Conservation (phyloP, 2,113 vertebrate genomes). For the Noctilio leporinus region DNA sequence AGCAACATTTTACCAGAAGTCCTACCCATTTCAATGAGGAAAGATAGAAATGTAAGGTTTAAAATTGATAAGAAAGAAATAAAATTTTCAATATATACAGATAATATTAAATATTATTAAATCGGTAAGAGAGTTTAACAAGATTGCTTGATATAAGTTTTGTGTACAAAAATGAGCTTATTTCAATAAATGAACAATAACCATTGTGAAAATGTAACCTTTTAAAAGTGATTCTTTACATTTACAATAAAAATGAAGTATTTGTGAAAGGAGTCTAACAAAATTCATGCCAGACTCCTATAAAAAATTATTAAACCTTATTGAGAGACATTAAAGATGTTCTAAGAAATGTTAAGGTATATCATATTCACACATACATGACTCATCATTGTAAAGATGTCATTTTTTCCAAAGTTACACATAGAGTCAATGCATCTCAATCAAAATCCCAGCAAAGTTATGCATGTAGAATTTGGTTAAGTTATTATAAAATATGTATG, state of each 20-base stretch:
- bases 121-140: not conserved
- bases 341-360: not conserved
- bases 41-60: not conserved
- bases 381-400: not conserved
- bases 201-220: not conserved
- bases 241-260: not conserved
- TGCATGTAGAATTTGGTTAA: not conserved
- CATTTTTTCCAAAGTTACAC: not conserved
- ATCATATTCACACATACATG: not conserved
- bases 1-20: not conserved
- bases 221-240: not conserved
- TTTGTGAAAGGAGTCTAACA: not conserved
- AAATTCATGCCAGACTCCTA: not conserved
- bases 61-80: not conserved
- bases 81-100: not conserved
- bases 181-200: not conserved
- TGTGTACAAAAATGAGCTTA: not conserved
- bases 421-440: not conserved
- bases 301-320: conserved; percentile 7
- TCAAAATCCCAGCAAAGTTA: not conserved
- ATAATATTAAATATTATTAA: conserved; percentile 9
- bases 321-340: not conserved
- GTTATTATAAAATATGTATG: not conserved
- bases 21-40: not conserved
- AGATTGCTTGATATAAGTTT: not conserved